These are phyloP conservation scores for Dendroctonus valens DNA, from an alignment of 1,140 invertebrate genomes.

Conservation along the genomic window DNA sequence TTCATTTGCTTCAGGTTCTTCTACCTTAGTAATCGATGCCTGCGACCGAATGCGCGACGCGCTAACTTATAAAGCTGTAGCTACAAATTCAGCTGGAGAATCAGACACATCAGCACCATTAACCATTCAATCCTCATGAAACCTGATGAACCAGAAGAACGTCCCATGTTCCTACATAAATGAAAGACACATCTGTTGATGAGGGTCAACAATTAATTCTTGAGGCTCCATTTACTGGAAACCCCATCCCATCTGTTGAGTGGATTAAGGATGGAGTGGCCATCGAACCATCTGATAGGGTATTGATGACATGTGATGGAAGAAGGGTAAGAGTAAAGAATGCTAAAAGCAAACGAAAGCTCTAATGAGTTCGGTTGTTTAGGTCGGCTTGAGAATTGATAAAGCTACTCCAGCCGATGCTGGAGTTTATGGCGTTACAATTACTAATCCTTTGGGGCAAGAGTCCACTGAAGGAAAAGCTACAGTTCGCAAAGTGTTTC, in stretches of 20 bases:
- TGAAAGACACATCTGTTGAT: conserved; percentile 73
- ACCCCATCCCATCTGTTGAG: conserved; percentile 79
- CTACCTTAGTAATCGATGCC: conserved; percentile 62
- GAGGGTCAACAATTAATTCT: conserved; percentile 71
- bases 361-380: conserved; percentile 20
- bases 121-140: conserved; percentile 56
- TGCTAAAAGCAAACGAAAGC: too few relatives aligned
- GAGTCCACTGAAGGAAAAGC: conserved; percentile 67
- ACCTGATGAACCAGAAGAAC: conserved; percentile 64
- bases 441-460: conserved; percentile 74
- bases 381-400: conserved; percentile 75
- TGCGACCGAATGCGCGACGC: conserved; percentile 63
- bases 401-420: conserved; percentile 69
- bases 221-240: conserved; percentile 73
- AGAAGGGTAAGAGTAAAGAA: conserved; percentile 57
- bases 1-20: conserved; percentile 43
- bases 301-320: conserved; percentile 76
- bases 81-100: conserved; percentile 72
- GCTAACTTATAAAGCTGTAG: conserved; percentile 73
- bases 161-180: conserved; percentile 71
- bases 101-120: conserved; percentile 68
- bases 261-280: conserved; percentile 80
- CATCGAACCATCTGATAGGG: conserved; percentile 62
- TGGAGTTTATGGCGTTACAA: conserved; percentile 71
- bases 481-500: conserved; percentile 75